Base-by-base conservation (phyloP, 23 tunicate species). In the Botrylloides violaceus region DNA sequence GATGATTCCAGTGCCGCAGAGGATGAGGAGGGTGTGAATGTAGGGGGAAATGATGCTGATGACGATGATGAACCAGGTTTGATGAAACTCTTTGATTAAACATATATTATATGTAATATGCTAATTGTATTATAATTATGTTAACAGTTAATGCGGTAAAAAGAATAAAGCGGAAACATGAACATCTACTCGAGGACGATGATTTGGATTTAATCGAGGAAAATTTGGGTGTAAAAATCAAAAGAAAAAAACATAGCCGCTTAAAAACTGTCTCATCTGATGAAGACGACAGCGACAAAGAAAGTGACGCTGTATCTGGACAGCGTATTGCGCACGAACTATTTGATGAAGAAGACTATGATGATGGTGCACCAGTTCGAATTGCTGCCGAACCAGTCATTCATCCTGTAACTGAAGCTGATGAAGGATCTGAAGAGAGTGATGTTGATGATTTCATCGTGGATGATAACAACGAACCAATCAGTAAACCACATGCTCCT, bases 391-490 rank as follows among this genome's bases (percentile, higher is more conserved):
- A 68, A 1, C 74, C 74, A 0, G 74, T 68, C 26, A 68, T 68
- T 38, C 49, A 38, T 9, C 58, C 57, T 24, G 28, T 68, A 1
- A 84, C 72, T 60, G 89, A 79, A 18, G 96, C 82, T 32, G 97
- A 83, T 22, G 89, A 73, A 59, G 64, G 48, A 9, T 83, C 90
- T 24, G 97, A 90, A 15, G 90, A 90, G 31, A 90, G 90, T 68
- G 97, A 87, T 70, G 86, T 80, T 21, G 84, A 87, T 71, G 91
- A 95, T 48, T 95, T 95, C 56, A 95, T 95, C 43, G 99, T 95
- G 35, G 92, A 84, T 71, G 99, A 95, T 56, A 77, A 95, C 47
- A 94, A 86, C 9, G 89, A 87, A 57, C 98, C 98, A 2, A 92
- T 92, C 68, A 87, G 86, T 64, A 76, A 47, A 32, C 95, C 95